Evolutionary conservation across 1,140 invertebrate species (phyloP), one percentile per base, ranked within the genome.

Genomic region (Tetramorium parvispinum): DNA sequence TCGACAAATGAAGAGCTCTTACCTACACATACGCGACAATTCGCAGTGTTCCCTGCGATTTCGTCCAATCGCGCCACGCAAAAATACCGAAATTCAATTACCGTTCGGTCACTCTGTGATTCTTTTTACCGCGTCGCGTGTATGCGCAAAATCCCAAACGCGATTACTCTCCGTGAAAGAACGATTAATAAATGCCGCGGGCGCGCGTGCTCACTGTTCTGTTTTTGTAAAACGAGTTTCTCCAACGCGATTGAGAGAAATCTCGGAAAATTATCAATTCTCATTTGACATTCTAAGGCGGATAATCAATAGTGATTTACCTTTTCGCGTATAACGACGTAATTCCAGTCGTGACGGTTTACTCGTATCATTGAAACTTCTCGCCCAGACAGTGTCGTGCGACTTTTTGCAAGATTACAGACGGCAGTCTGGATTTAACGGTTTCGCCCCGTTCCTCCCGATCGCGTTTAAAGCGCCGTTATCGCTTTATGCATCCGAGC

Each of bases 311-410:
- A 37, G 11, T 32, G 18, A 49, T 75, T 73, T 49, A 18, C 21
- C 24, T 11, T 73, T 18, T 49, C n/a, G 21, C 37, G 24, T 32
- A 16, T 46, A 59, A 49, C 24, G 21, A 57, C 78, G 18, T 6
- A 43, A 24, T 79, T 37, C 18, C 65, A 37, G 2, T 10, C 7
- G 49, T 18, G 8, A 18, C 18, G n/a, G 40, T 59, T 73, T 24
- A 53, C 18, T 79, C 21, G 53, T 73, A 73, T 82, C 66, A 59
- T 82, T 82, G 66, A 82, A 82, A 59, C 59, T 82, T 82, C 66
- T 59, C 66, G 8, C 13, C 27, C 21, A 40, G 46, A 27, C n/a
- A 70, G 13, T 18, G 27, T 82, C 53, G 66, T 21, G 51, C 79
- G 51, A 46, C 40, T 73, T 73, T 73, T 82, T 21, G 63, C 77